Percentiles rank a stretch among this genome's conserved stretches.
These are phyloP conservation scores for Heteronetta atricapilla DNA, from an alignment of 2,113 vertebrate genomes.

Conservation along the genomic window DNA sequence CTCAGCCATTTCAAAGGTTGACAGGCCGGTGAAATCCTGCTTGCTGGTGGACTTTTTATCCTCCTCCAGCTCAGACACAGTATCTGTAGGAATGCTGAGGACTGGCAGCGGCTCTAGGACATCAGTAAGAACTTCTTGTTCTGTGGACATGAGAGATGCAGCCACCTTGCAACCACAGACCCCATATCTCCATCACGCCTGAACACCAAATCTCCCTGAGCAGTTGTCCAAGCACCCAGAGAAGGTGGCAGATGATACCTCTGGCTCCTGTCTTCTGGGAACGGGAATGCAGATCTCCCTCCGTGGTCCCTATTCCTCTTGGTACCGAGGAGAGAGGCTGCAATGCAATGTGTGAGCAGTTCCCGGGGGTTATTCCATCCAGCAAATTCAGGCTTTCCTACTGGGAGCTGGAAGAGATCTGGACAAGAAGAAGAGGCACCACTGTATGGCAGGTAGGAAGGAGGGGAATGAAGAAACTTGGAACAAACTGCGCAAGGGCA, in stretches of 20 bases:
- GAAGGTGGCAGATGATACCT: neutral
- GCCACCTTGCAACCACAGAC: neutral
- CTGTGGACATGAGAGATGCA: neutral
- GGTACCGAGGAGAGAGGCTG: neutral
- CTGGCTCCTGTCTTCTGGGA: neutral
- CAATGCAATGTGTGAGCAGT: neutral
- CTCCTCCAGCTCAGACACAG: neutral
- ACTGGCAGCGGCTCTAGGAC: neutral
- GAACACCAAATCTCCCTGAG: neutral
- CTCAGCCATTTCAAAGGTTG: neutral
- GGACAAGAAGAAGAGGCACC: constrained; percentile 17
- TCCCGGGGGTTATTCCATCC: neutral
- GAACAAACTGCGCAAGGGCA: constrained; percentile 28
- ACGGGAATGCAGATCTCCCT: neutral
- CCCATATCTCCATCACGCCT: neutral
- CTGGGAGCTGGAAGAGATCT: neutral
- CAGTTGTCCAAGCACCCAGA: neutral
- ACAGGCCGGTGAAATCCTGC: neutral
- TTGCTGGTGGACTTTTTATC: neutral
- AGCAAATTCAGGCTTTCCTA: neutral
- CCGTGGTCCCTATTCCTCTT: neutral
- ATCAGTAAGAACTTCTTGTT: neutral
- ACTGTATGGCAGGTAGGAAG: neutral
- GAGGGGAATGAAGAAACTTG: constrained; percentile 50
- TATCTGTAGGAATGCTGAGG: neutral